phyloP scores from a whole-genome alignment of 1,140 invertebrate genomes.

The Alviniconcha marisindica region DNA sequence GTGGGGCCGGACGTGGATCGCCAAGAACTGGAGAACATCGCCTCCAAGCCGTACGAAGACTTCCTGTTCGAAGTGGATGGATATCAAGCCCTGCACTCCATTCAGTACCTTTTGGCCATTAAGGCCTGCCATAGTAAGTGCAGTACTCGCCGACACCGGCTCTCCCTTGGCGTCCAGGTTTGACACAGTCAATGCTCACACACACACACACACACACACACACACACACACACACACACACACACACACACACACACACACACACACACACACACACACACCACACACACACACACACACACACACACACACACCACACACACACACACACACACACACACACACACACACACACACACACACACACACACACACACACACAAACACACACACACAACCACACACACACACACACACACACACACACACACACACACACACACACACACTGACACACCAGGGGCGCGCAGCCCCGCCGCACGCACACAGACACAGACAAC shows the following conservation, averaged over 20 bases:
- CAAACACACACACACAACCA: no score
- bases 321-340: no score
- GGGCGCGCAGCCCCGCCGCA: no score
- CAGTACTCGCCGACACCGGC: neutral
- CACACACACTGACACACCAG: no score
- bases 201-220: neutral
- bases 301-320: no score
- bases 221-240: neutral
- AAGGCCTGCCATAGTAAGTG: slow-evolving; percentile 31
- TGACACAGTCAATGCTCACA: neutral
- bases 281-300: neutral
- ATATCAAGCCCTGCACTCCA: slow-evolving; percentile 24
- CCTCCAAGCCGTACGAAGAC: neutral
- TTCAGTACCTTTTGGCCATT: slow-evolving; percentile 23
- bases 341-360: no score
- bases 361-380: no score
- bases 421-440: no score
- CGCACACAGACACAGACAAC: no score
- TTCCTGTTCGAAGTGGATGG: slow-evolving; percentile 27
- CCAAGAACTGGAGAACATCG: slow-evolving; percentile 41
- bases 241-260: neutral
- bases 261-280: neutral
- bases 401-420: no score
- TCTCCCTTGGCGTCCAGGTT: neutral
- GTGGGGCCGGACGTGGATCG: slow-evolving; percentile 18